Evolutionary conservation across 2,888 invertebrate genomes (phyloP).

Genomic region (Thereva unica): DNA sequence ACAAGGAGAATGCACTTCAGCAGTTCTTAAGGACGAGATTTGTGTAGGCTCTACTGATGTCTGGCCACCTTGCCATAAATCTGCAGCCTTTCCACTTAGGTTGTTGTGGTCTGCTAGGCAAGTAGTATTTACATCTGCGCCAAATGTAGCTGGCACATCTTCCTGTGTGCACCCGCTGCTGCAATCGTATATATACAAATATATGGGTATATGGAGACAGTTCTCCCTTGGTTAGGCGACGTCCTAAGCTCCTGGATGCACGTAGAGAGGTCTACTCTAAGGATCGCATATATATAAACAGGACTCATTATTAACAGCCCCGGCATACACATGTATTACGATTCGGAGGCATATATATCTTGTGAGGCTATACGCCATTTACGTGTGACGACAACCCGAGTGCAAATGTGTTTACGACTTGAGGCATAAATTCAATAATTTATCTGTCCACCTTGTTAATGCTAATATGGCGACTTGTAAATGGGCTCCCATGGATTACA

Average conservation of each 20-base stretch:
- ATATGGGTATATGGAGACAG: constrained; percentile 20
- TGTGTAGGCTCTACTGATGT: neutral
- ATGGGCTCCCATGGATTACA: constrained; percentile 40
- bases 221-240: constrained; percentile 8
- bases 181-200: neutral
- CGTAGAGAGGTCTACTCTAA: constrained; percentile 5
- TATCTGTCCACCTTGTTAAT: constrained; percentile 41
- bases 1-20: neutral
- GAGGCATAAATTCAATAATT: constrained; percentile 42
- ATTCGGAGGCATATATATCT: constrained; percentile 16
- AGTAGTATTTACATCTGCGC: constrained; percentile 30
- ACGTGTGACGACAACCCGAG: constrained; percentile 37
- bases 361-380: constrained; percentile 16
- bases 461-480: constrained; percentile 43
- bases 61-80: constrained; percentile 24
- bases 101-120: constrained; percentile 27
- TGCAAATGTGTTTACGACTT: constrained; percentile 41
- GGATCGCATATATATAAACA: constrained; percentile 3
- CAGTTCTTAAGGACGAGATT: neutral
- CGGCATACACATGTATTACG: constrained; percentile 5
- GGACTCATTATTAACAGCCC: constrained; percentile 28
- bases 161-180: constrained; percentile 9
- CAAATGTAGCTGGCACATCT: constrained; percentile 32
- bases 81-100: neutral
- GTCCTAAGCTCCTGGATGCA: neutral